phyloP scores from a whole-genome alignment of 2,113 vertebrate genomes.

The Notarius quadriscutis region DNA sequence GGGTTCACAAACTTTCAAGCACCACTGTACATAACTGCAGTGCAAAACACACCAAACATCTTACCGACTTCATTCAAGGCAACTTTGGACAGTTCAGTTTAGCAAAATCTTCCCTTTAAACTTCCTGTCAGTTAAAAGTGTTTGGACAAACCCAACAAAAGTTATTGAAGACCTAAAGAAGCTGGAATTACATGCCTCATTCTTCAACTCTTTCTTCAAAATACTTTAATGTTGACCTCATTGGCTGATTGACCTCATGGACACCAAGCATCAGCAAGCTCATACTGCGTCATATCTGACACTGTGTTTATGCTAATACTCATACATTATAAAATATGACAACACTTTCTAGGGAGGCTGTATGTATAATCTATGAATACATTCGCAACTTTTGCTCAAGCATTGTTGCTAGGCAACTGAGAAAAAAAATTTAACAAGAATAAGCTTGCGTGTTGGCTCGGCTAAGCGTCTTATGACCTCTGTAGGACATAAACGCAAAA shows the following conservation, averaged over 20 bases:
- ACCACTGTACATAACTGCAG: too few species aligned
- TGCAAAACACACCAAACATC: neutral
- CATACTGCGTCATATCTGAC: too few species aligned
- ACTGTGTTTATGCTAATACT: neutral
- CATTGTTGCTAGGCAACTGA: neutral
- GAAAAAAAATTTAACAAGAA: neutral
- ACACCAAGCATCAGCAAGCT: too few species aligned
- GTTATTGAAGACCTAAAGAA: neutral
- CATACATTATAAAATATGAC: neutral
- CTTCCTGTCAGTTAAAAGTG: neutral
- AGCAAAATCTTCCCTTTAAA: neutral
- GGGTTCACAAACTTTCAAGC: too few species aligned
- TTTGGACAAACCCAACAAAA: too few species aligned
- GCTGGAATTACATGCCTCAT: neutral
- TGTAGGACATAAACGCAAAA: slow-evolving; percentile 1
- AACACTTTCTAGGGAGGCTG: neutral
- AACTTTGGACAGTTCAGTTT: neutral
- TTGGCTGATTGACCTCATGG: too few species aligned
- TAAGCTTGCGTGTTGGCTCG: neutral
- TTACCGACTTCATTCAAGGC: neutral
- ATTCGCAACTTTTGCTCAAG: neutral
- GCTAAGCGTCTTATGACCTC: slow-evolving; percentile 10
- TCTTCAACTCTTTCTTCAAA: too few species aligned
- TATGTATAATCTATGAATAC: neutral
- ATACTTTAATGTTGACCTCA: too few species aligned